phyloP scores from a whole-genome alignment of 2,113 vertebrate genomes.

The Ploceus nigricollis region DNA sequence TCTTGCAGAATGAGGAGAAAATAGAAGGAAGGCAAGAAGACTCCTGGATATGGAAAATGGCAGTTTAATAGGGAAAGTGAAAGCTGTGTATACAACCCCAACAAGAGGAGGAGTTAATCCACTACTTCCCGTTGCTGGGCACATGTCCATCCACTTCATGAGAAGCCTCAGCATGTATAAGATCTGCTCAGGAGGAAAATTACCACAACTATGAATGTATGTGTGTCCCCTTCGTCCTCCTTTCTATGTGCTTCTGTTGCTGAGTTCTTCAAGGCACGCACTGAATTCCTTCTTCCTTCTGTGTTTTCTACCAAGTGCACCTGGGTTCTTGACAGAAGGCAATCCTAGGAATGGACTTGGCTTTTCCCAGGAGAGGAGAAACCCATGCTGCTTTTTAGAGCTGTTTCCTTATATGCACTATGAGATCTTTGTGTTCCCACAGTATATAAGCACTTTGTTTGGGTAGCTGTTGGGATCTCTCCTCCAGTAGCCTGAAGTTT shows the following conservation, averaged over 20 bases:
- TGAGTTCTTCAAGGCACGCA: not conserved
- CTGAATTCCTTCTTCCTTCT: not conserved
- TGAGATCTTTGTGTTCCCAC: not conserved
- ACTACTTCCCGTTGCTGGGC: accelerated
- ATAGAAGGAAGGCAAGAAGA: not conserved
- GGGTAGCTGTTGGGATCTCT: not conserved
- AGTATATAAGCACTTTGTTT: not conserved
- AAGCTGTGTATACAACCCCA: not conserved
- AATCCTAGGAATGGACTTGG: not conserved
- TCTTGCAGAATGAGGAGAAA: not conserved
- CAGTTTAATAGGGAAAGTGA: not conserved
- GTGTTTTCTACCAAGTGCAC: not conserved
- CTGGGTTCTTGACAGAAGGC: not conserved
- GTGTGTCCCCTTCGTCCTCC: not conserved
- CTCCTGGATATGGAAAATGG: not conserved
- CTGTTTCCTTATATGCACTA: not conserved
- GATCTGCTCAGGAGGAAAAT: not conserved
- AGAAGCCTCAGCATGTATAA: not conserved
- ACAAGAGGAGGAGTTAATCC: not conserved
- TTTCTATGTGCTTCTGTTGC: not conserved
- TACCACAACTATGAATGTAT: not conserved
- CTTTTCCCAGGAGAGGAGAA: not conserved
- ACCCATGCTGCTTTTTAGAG: not conserved
- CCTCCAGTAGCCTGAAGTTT: not conserved
- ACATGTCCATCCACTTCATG: not conserved